Evolutionary conservation across 1,140 invertebrate genomes (phyloP), one percentile per base, ranked within the genome.

Genomic region (Hypothenemus hampei): DNA sequence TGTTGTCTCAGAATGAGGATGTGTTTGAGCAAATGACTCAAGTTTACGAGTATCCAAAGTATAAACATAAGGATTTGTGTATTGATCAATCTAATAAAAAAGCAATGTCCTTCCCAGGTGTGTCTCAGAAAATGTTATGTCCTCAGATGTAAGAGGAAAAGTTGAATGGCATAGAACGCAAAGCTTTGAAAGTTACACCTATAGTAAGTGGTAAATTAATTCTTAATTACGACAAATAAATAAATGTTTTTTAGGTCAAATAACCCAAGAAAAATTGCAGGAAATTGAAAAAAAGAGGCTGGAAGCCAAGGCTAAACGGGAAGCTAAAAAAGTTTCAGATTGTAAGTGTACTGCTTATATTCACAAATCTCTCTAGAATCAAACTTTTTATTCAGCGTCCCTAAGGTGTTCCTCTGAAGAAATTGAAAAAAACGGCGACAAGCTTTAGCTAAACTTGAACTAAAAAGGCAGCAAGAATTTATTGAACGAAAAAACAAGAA

Each of bases 401-500:
- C 8, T 49, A 15, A 56, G 33, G 43, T 63, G 63, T 55, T 63
- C 61, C 4, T 49, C 29, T 20, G 59, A 69, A 52, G 67, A 69
- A 62, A 69, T 71, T 13, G 67, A 71, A 48, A 58, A 61, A 22
- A 71, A 71, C 36, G 68, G 26, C 41, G 62, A 37, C 60, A 69
- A 54, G 69, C 69, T 7, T 39, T 64, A 19, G 68, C 67, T 8
- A 69, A 64, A 50, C 26, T 66, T 35, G 60, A 70, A 50, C 59
- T 53, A 18, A 71, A 70, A 54, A 56, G 59, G 50, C 53, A 65
- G 26, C 62, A 68, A 51, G 65, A 67, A 23, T 48, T 62, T 16
- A 66, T 69, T 7, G 63, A 69, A 50, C 51, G 24, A 69, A 69
- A 24, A 47, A 66, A 41, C 58, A 54, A 57, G 66, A 69, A 58